Percentiles rank a stretch among this genome's conserved stretches.
These are phyloP conservation scores for Indicator maculatus DNA, from an alignment of 2,113 vertebrate species.

Conservation along the genomic window DNA sequence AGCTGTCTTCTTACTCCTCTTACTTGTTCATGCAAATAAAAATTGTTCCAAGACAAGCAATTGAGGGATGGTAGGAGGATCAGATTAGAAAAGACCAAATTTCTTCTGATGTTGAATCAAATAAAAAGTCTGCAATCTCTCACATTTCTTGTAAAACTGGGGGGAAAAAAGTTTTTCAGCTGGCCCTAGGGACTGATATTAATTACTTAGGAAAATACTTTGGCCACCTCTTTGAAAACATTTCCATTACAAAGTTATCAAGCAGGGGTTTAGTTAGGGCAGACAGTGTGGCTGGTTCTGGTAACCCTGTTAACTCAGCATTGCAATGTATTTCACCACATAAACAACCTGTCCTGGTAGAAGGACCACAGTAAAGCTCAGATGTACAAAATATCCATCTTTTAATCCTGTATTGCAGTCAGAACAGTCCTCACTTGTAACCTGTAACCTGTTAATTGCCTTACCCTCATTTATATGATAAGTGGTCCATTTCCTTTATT, in stretches of 20 bases:
- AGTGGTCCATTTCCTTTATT: constrained; percentile 75
- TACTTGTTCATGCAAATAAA: not conserved
- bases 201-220: not conserved
- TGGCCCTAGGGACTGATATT: not conserved
- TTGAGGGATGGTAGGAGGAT: not conserved
- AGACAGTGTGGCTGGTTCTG: accelerated
- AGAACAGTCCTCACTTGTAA: constrained; percentile 48
- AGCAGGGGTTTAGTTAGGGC: not conserved
- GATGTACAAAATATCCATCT: not conserved
- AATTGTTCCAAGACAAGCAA: not conserved
- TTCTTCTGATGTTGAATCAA: not conserved
- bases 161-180: not conserved
- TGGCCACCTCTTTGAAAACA: not conserved
- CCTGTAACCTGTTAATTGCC: constrained; percentile 72
- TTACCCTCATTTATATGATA: constrained; percentile 74
- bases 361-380: not conserved
- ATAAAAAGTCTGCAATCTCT: not conserved
- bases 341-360: not conserved
- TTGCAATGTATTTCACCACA: not conserved
- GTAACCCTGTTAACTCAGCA: not conserved
- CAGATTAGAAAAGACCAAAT: not conserved
- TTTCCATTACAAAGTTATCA: not conserved
- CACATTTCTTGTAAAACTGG: not conserved
- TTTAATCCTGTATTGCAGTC: constrained; percentile 20
- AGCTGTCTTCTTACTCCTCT: not conserved